Evolutionary conservation across 2,888 invertebrate species (phyloP).

Genomic region (Oxycera nigricornis): DNA sequence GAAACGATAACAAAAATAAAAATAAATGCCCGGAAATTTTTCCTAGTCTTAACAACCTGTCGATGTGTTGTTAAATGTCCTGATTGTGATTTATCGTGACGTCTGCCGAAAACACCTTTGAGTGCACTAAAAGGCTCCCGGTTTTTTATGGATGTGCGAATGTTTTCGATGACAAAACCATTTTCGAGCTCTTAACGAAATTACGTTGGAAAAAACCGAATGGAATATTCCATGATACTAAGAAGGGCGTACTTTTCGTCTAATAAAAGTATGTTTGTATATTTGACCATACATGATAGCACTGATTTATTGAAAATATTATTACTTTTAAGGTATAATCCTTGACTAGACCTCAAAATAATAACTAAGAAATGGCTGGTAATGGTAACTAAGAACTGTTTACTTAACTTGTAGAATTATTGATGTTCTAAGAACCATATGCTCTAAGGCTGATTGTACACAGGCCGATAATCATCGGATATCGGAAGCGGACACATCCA

Average conservation of each 20-base stretch:
- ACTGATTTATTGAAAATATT: not conserved
- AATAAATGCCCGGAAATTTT: not conserved
- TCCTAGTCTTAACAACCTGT: constrained; percentile 17
- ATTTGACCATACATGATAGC: not conserved
- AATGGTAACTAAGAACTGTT: no score
- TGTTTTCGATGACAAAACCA: constrained; percentile 28
- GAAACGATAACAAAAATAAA: not conserved
- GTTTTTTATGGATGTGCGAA: not conserved
- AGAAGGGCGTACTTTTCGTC: not conserved
- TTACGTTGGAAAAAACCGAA: constrained; percentile 7
- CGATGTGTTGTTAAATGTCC: constrained; percentile 33
- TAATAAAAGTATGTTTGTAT: no score
- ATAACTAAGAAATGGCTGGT: no score
- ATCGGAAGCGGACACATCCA: no score
- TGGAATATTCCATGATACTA: not conserved
- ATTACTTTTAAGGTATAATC: no score
- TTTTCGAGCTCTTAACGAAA: constrained; percentile 28
- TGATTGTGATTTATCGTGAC: constrained; percentile 38
- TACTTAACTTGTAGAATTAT: no score
- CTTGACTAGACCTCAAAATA: no score
- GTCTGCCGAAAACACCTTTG: constrained; percentile 12
- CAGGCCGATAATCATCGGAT: no score
- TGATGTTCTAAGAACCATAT: no score
- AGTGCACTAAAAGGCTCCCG: constrained; percentile 27
- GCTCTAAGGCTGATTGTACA: no score